Base-by-base conservation (phyloP, 2,888 invertebrate species). In the Drosophila prostipennis region DNA sequence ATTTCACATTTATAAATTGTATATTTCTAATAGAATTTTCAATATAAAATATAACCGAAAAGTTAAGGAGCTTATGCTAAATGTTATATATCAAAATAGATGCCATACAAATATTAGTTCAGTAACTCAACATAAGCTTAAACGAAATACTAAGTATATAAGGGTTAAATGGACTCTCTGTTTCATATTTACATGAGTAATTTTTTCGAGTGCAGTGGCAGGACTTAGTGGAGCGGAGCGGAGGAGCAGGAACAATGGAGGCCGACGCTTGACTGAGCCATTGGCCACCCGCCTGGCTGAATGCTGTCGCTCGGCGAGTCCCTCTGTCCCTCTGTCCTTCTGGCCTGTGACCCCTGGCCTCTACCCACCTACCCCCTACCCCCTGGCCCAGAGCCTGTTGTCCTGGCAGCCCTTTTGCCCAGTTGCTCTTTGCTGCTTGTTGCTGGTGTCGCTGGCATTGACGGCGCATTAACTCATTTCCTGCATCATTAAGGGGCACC, bases 401-500 rank as follows among this genome's bases (percentile, higher is more conserved):
- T 43, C 58, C 56, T 26, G 40, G 4, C 39, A 29, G 36, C 42
- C 48, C 29, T 13, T 42, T 42, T 46, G 42, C 14, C 51, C 29
- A 10, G 40, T 49, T 49, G 37, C 32, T 57, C 34, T 34, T 36
- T 36, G 63, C 36, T 37, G 49, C 23, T 49, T 74, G 40, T 46
- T 67, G 68, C 36, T 61, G 59, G 51, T 59, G 74, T 52, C 76
- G 80, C 58, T 64, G 69, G 26, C 72, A 60, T 71, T 72, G 77
- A 73, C 72, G 71, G 59, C 68, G 77, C 80, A 82, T 84, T 84
- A 84, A 72, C 81, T 82, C 81, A 84, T 84, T 82, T 84, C 84
- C 82, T 84, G 77, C 84, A 78, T 84, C 84, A 84, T 84, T 82
- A 84, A 75, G 73, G 58, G 73, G 53, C 76, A 78, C 73, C 80